phyloP scores from a whole-genome alignment of 1,140 invertebrate genomes.

The Choristoneura fumiferana region DNA sequence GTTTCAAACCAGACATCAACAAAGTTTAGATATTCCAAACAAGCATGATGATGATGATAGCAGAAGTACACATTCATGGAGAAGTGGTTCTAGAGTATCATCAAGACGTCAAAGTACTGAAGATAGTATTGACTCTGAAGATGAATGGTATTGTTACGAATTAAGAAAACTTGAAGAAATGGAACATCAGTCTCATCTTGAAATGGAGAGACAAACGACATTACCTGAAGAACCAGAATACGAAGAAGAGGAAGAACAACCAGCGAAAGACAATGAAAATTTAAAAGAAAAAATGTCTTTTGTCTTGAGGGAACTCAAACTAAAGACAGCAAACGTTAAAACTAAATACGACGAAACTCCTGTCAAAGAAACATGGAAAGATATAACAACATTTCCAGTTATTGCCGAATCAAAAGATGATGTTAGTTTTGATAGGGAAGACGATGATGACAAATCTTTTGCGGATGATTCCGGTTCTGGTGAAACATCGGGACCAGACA shows the following conservation, averaged over 20 bases:
- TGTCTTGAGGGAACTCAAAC: slow-evolving; percentile 85
- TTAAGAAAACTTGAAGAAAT: slow-evolving; percentile 91
- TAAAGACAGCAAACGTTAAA: slow-evolving; percentile 80
- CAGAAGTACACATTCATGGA: slow-evolving; percentile 90
- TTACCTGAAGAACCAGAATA: slow-evolving; percentile 81
- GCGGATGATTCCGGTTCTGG: slow-evolving; percentile 83
- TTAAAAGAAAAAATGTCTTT: slow-evolving; percentile 89
- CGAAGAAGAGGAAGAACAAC: slow-evolving; percentile 74
- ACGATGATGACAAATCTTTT: slow-evolving; percentile 70
- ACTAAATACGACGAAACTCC: slow-evolving; percentile 68
- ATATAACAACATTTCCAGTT: slow-evolving; percentile 67
- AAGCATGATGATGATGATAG: slow-evolving; percentile 91
- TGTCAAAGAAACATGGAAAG: slow-evolving; percentile 67
- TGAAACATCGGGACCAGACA: slow-evolving; percentile 92
- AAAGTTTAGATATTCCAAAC: slow-evolving; percentile 89
- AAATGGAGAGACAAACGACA: slow-evolving; percentile 81
- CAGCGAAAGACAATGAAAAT: slow-evolving; percentile 78
- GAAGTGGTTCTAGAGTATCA: slow-evolving; percentile 91
- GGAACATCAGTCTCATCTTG: slow-evolving; percentile 86
- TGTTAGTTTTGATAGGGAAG: slow-evolving; percentile 47
- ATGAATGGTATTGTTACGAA: slow-evolving; percentile 96
- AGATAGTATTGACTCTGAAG: slow-evolving; percentile 95
- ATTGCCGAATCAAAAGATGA: slow-evolving; percentile 55
- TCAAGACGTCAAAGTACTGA: slow-evolving; percentile 94
- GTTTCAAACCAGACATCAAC: slow-evolving; percentile 84